Conservation (phyloP, 2,888 invertebrate species). For the Macrosoma leucophasiata region DNA sequence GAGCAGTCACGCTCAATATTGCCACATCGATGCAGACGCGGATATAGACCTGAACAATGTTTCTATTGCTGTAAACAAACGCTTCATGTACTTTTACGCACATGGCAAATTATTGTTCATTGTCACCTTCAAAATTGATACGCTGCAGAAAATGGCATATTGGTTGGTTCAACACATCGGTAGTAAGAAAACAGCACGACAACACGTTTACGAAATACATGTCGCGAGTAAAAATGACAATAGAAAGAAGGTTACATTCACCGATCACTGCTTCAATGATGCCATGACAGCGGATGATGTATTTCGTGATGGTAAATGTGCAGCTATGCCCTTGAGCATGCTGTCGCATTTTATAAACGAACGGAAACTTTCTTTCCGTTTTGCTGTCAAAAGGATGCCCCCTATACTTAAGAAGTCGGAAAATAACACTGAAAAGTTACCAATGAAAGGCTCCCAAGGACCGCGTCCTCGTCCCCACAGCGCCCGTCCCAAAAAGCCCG, state of each 20-base stretch:
- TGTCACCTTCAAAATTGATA: conserved; percentile 54
- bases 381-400: conserved; percentile 45
- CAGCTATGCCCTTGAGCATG: conserved; percentile 45
- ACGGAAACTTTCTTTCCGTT: conserved; percentile 46
- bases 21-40: conserved; percentile 40
- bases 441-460: conserved; percentile 18
- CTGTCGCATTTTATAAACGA: conserved; percentile 46
- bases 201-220: conserved; percentile 57
- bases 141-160: conserved; percentile 52
- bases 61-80: conserved; percentile 35
- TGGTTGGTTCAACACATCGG: conserved; percentile 61
- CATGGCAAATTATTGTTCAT: conserved; percentile 52
- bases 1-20: conserved; percentile 46
- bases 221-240: conserved; percentile 47
- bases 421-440: too few species aligned
- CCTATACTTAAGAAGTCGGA: conserved; percentile 28
- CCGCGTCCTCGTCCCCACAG: conserved; percentile 10
- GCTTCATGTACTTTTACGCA: conserved; percentile 43
- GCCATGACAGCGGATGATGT: conserved; percentile 52
- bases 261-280: conserved; percentile 59
- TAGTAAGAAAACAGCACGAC: conserved; percentile 45
- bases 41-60: conserved; percentile 37
- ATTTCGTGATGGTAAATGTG: conserved; percentile 50
- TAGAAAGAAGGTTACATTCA: conserved; percentile 47
- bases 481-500: conserved; percentile 24